Evolutionary conservation across 2,113 vertebrate genomes (phyloP).

Genomic region (Hippoglossus stenolepis): DNA sequence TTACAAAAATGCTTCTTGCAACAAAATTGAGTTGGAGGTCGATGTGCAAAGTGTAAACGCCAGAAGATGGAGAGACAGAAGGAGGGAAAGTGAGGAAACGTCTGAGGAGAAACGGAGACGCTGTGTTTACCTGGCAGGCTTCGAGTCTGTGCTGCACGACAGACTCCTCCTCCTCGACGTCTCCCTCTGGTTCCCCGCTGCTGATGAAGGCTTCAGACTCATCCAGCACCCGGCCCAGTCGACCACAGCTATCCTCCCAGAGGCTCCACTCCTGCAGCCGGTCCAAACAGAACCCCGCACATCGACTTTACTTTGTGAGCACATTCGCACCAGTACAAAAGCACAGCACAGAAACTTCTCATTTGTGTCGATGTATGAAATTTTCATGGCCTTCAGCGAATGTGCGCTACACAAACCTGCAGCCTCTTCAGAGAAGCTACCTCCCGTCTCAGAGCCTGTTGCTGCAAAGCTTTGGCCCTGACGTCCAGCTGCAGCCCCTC

Average conservation of each 20-base stretch:
- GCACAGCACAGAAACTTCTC: neutral
- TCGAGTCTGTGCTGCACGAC: constrained; percentile 80
- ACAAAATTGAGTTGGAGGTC: too few species aligned
- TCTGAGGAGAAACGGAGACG: too few species aligned
- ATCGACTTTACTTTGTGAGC: constrained; percentile 2
- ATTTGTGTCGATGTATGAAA: constrained; percentile 5
- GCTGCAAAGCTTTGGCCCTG: constrained; percentile 80
- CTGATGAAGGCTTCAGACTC: constrained; percentile 79
- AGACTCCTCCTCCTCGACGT: constrained; percentile 72
- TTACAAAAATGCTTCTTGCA: too few species aligned
- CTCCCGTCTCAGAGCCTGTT: constrained; percentile 81
- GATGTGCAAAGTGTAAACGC: neutral
- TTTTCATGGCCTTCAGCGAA: constrained; percentile 48
- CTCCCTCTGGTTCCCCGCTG: constrained; percentile 72
- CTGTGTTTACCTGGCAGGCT: constrained; percentile 84
- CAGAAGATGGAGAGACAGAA: neutral
- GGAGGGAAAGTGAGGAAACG: neutral
- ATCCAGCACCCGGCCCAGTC: constrained; percentile 84
- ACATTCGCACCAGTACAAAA: neutral
- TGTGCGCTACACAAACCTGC: constrained; percentile 82
- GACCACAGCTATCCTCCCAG: constrained; percentile 83
- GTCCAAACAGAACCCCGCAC: constrained; percentile 10
- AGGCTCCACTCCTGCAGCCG: constrained; percentile 84
- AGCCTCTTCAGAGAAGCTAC: constrained; percentile 81
- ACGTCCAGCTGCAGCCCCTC: constrained; percentile 78